These are phyloP conservation scores for Sepioteuthis lessoniana DNA, from an alignment of 2,888 invertebrate genomes.

Conservation along the genomic window DNA sequence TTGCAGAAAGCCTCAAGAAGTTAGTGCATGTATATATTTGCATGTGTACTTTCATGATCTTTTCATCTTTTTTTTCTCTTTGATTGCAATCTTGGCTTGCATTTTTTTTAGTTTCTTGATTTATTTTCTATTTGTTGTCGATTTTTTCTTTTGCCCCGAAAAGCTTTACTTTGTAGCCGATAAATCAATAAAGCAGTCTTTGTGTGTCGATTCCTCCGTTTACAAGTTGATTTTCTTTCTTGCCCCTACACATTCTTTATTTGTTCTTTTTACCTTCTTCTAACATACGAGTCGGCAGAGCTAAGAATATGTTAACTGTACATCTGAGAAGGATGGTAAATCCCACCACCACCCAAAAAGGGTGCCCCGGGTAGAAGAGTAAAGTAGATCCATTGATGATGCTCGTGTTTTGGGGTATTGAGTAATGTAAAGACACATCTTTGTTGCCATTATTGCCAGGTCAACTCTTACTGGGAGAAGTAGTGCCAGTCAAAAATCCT, in stretches of 20 bases:
- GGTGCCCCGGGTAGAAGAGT: too few relatives aligned
- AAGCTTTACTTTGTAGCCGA: background rate
- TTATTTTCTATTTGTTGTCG: background rate
- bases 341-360: too few relatives aligned
- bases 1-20: background rate
- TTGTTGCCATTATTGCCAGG: too few relatives aligned
- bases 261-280: too few relatives aligned
- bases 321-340: too few relatives aligned
- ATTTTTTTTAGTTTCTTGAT: background rate
- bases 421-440: too few relatives aligned
- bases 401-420: too few relatives aligned
- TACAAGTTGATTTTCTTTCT: background rate
- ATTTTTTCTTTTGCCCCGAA: background rate
- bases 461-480: too few relatives aligned
- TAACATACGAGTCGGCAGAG: too few relatives aligned
- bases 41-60: background rate
- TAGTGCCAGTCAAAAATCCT: too few relatives aligned
- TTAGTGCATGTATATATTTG: background rate
- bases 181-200: background rate
- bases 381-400: too few relatives aligned
- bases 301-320: too few relatives aligned
- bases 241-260: background rate
- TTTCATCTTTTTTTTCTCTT: background rate
- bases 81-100: background rate
- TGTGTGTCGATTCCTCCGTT: background rate